Percentiles rank a stretch among this genome's conserved stretches.
phyloP scores from a whole-genome alignment of 2,888 invertebrate genomes.

The Tipula confusa region DNA sequence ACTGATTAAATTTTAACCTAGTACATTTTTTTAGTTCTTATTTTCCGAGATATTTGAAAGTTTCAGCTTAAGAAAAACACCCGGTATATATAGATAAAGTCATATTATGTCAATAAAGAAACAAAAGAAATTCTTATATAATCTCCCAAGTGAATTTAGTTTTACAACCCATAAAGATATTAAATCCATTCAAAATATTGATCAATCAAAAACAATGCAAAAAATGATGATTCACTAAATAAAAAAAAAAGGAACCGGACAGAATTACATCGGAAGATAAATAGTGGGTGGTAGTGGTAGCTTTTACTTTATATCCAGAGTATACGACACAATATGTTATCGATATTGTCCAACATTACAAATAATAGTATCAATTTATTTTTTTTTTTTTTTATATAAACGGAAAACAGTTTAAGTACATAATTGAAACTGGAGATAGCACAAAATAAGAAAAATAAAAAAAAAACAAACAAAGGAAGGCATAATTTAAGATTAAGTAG shows the following conservation, averaged over 20 bases:
- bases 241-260: background rate
- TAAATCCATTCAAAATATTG: background rate
- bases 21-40: no score
- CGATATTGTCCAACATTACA: background rate
- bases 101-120: no score
- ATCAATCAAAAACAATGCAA: background rate
- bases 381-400: background rate
- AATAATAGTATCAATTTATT: background rate
- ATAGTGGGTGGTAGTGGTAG: background rate
- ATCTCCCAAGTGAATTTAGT: background rate
- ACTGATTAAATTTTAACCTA: no score
- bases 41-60: no score
- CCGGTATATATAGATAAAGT: no score
- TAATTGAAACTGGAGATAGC: background rate
- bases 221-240: background rate
- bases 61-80: no score
- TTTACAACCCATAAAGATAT: background rate
- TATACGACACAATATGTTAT: constrained; percentile 4
- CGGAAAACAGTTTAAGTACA: background rate
- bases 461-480: background rate
- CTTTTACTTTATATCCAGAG: background rate
- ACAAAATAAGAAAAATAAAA: background rate
- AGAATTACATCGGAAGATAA: background rate
- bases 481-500: background rate
- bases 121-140: no score